Conservation (phyloP, 2,888 invertebrate species). For the Julus scandinavius region DNA sequence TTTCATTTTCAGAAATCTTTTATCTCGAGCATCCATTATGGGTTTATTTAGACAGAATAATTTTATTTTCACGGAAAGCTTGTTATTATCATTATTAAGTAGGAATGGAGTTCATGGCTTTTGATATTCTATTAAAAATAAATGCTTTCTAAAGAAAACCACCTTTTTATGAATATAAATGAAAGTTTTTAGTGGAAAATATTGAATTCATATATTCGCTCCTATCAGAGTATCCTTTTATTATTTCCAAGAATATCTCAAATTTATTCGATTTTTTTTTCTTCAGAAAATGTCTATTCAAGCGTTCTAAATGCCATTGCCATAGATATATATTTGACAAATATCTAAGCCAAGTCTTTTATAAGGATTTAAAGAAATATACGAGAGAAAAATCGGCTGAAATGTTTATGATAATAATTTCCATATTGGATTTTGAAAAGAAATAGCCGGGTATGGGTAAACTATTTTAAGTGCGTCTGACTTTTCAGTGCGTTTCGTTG, state of each 20-base stretch:
- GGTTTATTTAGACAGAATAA: background rate
- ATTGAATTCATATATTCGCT: background rate
- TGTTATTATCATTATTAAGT: background rate
- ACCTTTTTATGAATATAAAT: background rate
- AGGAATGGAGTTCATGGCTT: background rate
- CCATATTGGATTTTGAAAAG: background rate
- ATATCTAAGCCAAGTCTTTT: background rate
- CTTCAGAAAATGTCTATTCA: background rate
- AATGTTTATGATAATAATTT: background rate
- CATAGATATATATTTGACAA: background rate
- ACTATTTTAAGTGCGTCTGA: too few relatives aligned
- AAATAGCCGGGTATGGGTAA: background rate
- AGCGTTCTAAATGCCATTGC: background rate
- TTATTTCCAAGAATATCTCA: background rate
- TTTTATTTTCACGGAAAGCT: constrained; percentile 22
- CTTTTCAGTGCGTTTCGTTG: too few relatives aligned
- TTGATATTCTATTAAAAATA: constrained; percentile 10
- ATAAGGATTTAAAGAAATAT: background rate
- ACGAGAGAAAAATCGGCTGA: background rate
- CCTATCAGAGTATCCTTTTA: background rate
- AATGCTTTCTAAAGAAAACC: background rate
- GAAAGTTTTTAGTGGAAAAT: background rate
- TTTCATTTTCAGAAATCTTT: background rate
- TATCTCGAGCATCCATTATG: background rate
- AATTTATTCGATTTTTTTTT: background rate